Evolutionary conservation across 2,113 vertebrate genomes (phyloP), one percentile per base, ranked within the genome.

Genomic region (Oryctolagus cuniculus): DNA sequence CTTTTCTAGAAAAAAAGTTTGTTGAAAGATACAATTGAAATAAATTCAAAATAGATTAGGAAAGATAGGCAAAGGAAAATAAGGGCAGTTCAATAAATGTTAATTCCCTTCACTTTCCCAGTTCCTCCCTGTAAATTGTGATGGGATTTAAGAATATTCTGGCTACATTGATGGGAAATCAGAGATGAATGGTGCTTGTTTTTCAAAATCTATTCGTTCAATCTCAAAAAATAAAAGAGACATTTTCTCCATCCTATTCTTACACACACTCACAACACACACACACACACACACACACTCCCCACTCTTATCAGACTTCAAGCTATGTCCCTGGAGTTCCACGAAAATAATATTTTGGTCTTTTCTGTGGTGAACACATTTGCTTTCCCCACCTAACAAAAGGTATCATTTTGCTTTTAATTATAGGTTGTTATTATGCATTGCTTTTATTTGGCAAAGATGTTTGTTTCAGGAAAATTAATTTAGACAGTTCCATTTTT

Each of bases 401-500:
- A 98, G 97, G 97, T 98, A 98, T 98, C 97, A 98, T 98, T 98
- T 98, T 98, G 95, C 97, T 98, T 96, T 98, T 98, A 98, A 98
- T 98, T 98, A 98, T 96, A 95, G 96, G 92, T 96, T 97, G 96
- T 96, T 98, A 95, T 98, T 97, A 92, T 98, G 97, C 90, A 97
- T 98, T 98, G 96, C 98, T 98, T 98, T 98, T 98, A 98, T 98
- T 98, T 98, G 98, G 97, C 96, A 97, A 97, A 98, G 96, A 98
- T 97, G 96, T 97, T 98, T 98, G 96, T 98, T 98, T 98, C 97
- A 97, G 97, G 96, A 97, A 98, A 98, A 98, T 98, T 98, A 97
- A 98, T 98, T 98, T 97, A 98, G 98, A 98, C 97, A 98, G 96
- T 97, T 98, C 94, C 96, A 98, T 98, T 98, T 98, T 98, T 98